Evolutionary conservation across 2,113 vertebrate species (phyloP), one percentile per base, ranked within the genome.

Genomic region (Ptyas mucosa): DNA sequence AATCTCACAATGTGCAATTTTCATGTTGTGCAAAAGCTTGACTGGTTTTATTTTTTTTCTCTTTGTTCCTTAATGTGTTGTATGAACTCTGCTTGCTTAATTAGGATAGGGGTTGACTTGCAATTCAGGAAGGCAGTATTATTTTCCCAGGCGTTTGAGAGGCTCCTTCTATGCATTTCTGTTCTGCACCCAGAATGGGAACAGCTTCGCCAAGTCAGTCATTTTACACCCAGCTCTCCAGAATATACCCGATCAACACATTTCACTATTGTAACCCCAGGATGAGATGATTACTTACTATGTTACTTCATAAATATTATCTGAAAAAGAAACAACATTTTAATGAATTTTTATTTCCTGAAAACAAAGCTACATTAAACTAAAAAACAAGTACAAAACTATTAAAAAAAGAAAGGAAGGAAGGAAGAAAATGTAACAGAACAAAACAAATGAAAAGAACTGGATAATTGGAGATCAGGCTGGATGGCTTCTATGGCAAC

Each of bases 241-340:
- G 85, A 12, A 46, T 18, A 24, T 91, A 93, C 39, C 0, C 2
- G 1, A 87, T 26, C 91, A n/a, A 87, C 34, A 86, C 49, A 14
- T 18, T 92, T 7, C 57, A 53, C 4, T 29, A 12, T 64, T 2
- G 12, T 2, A 20, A 46, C 20, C 39, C n/a, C 87, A 49, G 14
- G 18, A 26, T 0, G 75, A 91, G 61, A 87, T 57, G 39, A 1
- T 1, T 23, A 97, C 97, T 97, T 85, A 97, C 97, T 96, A 96
- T 81, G 75, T 26, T 12, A 96, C 95, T 94, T 94, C 92, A 24
- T 94, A 96, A 52, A 46, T 3, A 57, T 18, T 1, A 15, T 88
- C 97, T 97, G 94, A 53, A 81, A 89, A 8, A 89, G 75, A 91
- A 49, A 0, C 54, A 92, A 15, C 0, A 9, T 46, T 14, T 12